phyloP scores from a whole-genome alignment of 2,113 vertebrate species.

The Rousettus leschenaultii region DNA sequence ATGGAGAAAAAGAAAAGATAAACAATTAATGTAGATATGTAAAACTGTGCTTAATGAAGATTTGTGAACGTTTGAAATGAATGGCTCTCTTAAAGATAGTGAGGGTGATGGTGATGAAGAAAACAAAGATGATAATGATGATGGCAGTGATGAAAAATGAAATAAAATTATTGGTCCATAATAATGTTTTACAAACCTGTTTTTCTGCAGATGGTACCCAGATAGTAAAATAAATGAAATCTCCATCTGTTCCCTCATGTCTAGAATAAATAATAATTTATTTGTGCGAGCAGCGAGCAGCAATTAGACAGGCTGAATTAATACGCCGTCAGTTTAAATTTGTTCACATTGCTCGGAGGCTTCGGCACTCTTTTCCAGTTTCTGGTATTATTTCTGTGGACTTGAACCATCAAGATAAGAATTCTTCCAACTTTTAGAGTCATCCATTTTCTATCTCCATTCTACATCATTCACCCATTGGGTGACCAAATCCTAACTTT shows the following conservation, averaged over 20 bases:
- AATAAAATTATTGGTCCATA: neutral
- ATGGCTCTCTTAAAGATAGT: neutral
- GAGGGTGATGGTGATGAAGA: neutral
- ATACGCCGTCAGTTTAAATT: neutral
- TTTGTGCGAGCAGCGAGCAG: neutral
- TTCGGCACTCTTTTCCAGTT: neutral
- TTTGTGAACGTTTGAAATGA: neutral
- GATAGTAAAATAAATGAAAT: conserved; percentile 46
- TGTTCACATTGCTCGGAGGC: neutral
- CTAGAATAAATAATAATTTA: conserved; percentile 48
- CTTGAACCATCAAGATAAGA: neutral
- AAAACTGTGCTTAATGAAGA: neutral
- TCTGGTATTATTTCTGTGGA: neutral
- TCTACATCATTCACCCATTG: neutral
- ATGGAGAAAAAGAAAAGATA: neutral
- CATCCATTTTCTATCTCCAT: neutral
- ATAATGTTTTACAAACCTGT: neutral
- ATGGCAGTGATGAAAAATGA: neutral
- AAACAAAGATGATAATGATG: neutral
- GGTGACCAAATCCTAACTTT: neutral
- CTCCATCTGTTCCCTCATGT: neutral
- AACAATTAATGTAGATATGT: neutral
- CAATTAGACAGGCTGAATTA: neutral
- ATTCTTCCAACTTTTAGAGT: neutral
- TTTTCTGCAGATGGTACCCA: conserved; percentile 15